These are phyloP conservation scores for Apodemus speciosus DNA, from an alignment of 2,113 vertebrate genomes.

Conservation along the genomic window DNA sequence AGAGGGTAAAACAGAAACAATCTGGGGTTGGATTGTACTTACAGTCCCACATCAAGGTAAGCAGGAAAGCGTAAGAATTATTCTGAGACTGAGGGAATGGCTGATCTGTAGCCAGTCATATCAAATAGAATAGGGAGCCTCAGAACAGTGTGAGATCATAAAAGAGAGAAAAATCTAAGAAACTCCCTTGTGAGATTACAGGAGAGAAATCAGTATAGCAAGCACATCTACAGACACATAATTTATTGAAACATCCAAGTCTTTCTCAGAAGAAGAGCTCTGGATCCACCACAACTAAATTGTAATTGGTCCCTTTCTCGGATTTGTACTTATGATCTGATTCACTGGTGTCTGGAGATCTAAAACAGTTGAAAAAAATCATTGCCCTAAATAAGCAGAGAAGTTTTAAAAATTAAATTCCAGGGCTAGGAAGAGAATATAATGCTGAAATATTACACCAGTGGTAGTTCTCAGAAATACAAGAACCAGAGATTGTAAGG, in stretches of 20 bases:
- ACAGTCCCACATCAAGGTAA: neutral
- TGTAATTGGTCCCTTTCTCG: neutral
- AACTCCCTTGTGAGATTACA: neutral
- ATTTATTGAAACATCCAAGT: constrained; percentile 53
- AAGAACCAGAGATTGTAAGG: neutral
- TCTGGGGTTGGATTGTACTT: neutral
- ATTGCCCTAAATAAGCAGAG: neutral
- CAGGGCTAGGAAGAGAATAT: neutral
- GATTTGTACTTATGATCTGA: constrained; percentile 45
- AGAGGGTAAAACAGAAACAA: neutral
- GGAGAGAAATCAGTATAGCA: constrained; percentile 52
- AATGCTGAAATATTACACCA: neutral
- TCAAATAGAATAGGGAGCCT: constrained; percentile 1
- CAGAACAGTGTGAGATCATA: neutral
- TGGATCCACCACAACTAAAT: neutral
- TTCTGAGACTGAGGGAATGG: neutral
- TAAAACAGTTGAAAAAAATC: neutral
- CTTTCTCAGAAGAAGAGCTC: constrained; percentile 44
- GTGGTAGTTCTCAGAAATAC: neutral
- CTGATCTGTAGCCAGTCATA: constrained; percentile 28
- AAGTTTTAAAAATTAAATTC: constrained; percentile 49
- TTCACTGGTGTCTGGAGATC: constrained; percentile 38
- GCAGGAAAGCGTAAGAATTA: neutral
- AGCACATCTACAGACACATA: constrained; percentile 19
- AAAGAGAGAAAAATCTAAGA: constrained; percentile 26